Evolutionary conservation across 1,140 invertebrate genomes (phyloP).

Genomic region (Zaprionus davidi): DNA sequence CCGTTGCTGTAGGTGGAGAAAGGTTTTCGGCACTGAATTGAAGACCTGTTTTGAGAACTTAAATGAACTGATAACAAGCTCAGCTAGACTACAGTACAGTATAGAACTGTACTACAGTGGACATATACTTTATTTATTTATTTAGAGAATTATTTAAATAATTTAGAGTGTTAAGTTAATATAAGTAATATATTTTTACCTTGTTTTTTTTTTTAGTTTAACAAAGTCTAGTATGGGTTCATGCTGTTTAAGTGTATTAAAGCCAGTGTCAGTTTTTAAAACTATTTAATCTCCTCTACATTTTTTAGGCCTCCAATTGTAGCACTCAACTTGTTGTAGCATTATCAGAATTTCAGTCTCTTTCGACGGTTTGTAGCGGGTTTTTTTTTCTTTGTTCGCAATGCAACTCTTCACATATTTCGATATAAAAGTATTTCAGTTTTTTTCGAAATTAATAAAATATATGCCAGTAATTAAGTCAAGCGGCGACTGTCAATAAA

Average conservation of each 20-base stretch:
- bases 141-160: too few species aligned
- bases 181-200: too few species aligned
- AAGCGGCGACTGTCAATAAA: conserved; percentile 83
- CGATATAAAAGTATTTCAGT: conserved; percentile 27
- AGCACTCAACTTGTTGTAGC: background rate
- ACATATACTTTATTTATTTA: too few species aligned
- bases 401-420: conserved; percentile 17
- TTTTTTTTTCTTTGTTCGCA: conserved; percentile 11
- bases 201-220: too few species aligned
- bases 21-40: too few species aligned
- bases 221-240: background rate
- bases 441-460: conserved; percentile 80
- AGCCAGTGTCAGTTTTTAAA: background rate
- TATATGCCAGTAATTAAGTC: conserved; percentile 83
- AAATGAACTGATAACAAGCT: too few species aligned
- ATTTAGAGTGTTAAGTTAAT: too few species aligned
- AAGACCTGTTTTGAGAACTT: too few species aligned
- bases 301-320: background rate
- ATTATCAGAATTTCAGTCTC: conserved; percentile 8
- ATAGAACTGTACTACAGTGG: too few species aligned
- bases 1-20: too few species aligned
- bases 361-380: background rate
- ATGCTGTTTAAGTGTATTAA: background rate
- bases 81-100: too few species aligned
- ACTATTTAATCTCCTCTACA: background rate